Evolutionary conservation across 2,888 invertebrate genomes (phyloP).

Genomic region (Protonemura montana): DNA sequence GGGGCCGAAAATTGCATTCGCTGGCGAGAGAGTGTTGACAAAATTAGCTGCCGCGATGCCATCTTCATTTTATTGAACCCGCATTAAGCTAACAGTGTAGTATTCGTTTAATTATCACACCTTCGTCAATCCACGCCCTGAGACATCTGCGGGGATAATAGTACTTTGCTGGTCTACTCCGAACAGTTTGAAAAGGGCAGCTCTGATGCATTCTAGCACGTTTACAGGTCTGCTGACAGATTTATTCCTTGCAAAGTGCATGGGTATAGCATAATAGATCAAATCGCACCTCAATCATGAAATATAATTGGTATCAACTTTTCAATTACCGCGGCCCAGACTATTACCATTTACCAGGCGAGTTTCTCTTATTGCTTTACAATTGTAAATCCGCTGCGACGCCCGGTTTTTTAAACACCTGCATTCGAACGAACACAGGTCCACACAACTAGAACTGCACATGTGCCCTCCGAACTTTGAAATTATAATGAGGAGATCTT

Average conservation of each 20-base stretch:
- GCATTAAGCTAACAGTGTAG: not conserved
- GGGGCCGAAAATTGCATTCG: not conserved
- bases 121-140: too few species aligned
- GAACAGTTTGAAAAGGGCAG: too few species aligned
- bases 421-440: not conserved
- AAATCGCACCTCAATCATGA: not conserved
- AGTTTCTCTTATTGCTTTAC: constrained; percentile 15
- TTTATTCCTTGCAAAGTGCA: not conserved
- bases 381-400: not conserved
- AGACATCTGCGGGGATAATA: too few species aligned
- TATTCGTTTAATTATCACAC: too few species aligned
- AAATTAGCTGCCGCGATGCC: not conserved
- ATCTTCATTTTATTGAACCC: not conserved
- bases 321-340: constrained; percentile 12
- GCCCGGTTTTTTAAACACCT: not conserved
- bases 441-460: too few species aligned
- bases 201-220: not conserved
- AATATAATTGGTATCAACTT: constrained; percentile 16
- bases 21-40: not conserved
- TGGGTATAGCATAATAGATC: not conserved
- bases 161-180: too few species aligned
- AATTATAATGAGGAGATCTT: too few species aligned
- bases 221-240: not conserved
- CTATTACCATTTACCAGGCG: not conserved
- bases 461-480: too few species aligned